Evolutionary conservation across 2,113 vertebrate species (phyloP).

Genomic region (Orycteropus afer): DNA sequence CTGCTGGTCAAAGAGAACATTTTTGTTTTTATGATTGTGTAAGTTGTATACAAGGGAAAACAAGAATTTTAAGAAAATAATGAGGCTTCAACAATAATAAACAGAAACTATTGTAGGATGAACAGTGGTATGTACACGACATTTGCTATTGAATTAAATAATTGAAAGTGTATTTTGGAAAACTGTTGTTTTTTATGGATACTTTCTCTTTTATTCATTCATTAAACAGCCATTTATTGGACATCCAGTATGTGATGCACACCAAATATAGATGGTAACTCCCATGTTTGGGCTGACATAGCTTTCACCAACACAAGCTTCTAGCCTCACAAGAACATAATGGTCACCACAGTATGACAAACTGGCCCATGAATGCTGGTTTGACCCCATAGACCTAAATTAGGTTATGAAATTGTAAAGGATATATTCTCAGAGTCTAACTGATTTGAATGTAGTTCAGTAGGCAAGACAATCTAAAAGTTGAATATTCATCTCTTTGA

Average conservation of each 20-base stretch:
- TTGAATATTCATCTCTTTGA: conserved; percentile 62
- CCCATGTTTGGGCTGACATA: too few species aligned
- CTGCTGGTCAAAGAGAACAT: neutral
- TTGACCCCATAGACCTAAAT: neutral
- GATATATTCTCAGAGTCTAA: conserved; percentile 25
- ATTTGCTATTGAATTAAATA: neutral
- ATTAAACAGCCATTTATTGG: neutral
- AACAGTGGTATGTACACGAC: neutral
- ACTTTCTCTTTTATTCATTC: neutral
- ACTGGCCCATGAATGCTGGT: too few species aligned
- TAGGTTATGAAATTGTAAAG: neutral
- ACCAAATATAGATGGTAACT: too few species aligned
- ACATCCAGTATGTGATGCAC: neutral
- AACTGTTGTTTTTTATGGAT: neutral
- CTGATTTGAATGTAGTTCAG: conserved; percentile 44
- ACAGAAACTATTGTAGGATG: neutral
- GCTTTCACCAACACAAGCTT: too few species aligned
- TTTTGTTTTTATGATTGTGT: conserved; percentile 10
- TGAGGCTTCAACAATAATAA: neutral
- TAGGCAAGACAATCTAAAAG: conserved; percentile 65
- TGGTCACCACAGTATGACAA: too few species aligned
- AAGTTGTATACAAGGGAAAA: neutral
- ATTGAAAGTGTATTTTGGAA: neutral
- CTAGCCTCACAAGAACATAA: too few species aligned
- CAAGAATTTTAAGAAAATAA: neutral